phyloP scores from a whole-genome alignment of 2,888 invertebrate species.

The Clanis bilineata region DNA sequence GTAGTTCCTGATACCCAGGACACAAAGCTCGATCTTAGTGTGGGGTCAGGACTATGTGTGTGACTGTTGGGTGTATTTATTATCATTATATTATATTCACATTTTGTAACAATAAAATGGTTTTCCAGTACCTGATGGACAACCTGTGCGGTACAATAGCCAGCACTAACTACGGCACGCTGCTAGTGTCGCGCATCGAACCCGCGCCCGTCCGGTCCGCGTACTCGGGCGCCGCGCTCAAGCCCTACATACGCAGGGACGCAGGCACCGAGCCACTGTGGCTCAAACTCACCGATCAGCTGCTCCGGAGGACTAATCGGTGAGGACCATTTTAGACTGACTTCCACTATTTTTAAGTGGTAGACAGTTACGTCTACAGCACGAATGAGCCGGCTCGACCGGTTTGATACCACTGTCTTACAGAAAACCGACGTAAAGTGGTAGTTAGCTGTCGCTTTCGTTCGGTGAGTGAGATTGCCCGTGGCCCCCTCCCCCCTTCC shows the following conservation, averaged over 20 bases:
- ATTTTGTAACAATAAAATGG: too few species aligned
- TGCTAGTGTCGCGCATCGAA: conserved; percentile 78
- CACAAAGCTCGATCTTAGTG: too few species aligned
- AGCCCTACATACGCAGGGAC: conserved; percentile 93
- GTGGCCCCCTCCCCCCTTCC: too few species aligned
- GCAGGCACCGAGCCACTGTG: conserved; percentile 85
- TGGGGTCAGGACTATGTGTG: too few species aligned
- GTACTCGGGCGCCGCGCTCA: conserved; percentile 87
- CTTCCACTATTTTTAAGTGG: neutral
- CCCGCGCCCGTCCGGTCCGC: conserved; percentile 85
- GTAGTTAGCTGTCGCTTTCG: too few species aligned
- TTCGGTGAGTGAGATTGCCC: too few species aligned
- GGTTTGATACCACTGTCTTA: too few species aligned
- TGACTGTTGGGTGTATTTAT: neutral
- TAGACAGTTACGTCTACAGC: neutral
- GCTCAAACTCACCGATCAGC: conserved; percentile 86
- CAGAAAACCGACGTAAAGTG: too few species aligned
- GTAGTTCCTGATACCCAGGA: too few species aligned
- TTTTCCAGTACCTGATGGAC: conserved; percentile 70
- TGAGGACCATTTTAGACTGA: conserved; percentile 23
- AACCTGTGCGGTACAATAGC: conserved; percentile 66
- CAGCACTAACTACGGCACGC: conserved; percentile 60
- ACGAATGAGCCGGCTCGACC: too few species aligned
- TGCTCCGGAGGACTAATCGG: conserved; percentile 80
- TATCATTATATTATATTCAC: neutral